A percentile compares a stretch with the other conserved stretches of the same genome.
Evolutionary conservation across 2,888 invertebrate genomes (phyloP).

Genomic region (Acronicta aceris): DNA sequence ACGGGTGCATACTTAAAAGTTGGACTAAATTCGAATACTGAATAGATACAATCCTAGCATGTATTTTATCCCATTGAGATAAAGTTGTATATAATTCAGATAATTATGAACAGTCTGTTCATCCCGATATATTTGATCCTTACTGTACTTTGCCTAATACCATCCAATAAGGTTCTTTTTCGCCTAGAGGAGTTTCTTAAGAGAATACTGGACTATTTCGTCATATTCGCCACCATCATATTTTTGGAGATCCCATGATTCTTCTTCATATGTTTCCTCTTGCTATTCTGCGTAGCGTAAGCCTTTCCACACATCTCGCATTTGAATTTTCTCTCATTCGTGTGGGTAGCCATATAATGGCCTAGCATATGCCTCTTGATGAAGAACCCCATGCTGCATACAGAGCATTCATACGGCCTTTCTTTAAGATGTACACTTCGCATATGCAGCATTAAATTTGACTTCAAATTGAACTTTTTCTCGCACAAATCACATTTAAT

Average conservation of each 20-base stretch:
- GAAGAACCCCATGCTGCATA: constrained; percentile 84
- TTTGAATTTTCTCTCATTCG: constrained; percentile 87
- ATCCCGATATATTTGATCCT: no score
- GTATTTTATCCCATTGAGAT: no score
- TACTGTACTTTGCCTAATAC: no score
- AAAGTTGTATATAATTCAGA: no score
- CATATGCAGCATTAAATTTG: constrained; percentile 80
- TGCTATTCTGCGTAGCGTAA: constrained; percentile 83
- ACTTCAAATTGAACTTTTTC: constrained; percentile 83
- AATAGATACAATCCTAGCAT: no score
- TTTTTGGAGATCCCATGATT: constrained; percentile 72
- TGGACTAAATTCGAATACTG: no score
- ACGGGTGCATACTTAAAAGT: no score
- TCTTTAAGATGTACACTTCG: constrained; percentile 82
- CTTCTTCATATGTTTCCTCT: constrained; percentile 83
- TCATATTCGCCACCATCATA: constrained; percentile 39
- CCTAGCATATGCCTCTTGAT: constrained; percentile 83
- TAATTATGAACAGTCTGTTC: no score
- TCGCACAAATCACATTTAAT: constrained; percentile 83
- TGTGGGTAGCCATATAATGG: constrained; percentile 85
- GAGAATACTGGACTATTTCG: constrained; percentile 26
- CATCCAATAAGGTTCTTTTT: neutral
- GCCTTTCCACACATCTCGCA: constrained; percentile 90
- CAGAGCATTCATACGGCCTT: constrained; percentile 81
- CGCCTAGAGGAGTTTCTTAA: neutral